These are phyloP conservation scores for Clarias laeviceps DNA, from an alignment of 2,797 vertebrate genomes.

Conservation along the genomic window DNA sequence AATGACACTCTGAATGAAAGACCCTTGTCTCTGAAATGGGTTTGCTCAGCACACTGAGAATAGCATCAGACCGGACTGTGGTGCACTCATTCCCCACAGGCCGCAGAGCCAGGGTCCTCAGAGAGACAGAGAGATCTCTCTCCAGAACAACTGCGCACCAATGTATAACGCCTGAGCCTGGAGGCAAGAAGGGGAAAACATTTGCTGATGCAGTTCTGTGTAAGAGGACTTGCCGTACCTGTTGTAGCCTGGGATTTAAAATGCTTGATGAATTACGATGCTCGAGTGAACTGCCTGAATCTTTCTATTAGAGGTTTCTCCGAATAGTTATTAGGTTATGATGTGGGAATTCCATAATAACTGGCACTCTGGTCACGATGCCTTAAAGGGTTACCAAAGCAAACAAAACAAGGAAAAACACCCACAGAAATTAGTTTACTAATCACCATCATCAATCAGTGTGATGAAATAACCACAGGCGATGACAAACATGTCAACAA, in stretches of 20 bases:
- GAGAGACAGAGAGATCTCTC: conserved; percentile 36
- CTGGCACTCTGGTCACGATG: background rate
- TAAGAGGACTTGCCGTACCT: background rate
- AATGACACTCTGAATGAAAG: conserved; percentile 52
- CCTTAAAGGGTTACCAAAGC: background rate
- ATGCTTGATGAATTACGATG: background rate
- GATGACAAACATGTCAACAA: background rate
- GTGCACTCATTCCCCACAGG: conserved; percentile 44
- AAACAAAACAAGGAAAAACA: background rate
- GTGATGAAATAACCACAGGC: background rate
- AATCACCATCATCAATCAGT: background rate
- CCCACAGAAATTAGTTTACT: background rate
- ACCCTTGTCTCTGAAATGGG: conserved; percentile 52
- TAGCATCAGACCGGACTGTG: conserved; percentile 38
- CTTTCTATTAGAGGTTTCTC: background rate
- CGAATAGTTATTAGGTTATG: background rate
- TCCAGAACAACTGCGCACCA: conserved; percentile 15
- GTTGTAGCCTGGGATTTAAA: background rate
- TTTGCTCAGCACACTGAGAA: conserved; percentile 53
- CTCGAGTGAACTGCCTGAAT: background rate
- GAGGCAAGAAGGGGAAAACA: conserved; percentile 3
- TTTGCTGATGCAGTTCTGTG: conserved; percentile 32
- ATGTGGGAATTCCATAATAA: background rate
- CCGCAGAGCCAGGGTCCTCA: conserved; percentile 1
- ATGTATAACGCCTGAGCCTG: conserved; percentile 25